phyloP scores from a whole-genome alignment of 2,113 vertebrate genomes.

The Aegotheles bennettii region DNA sequence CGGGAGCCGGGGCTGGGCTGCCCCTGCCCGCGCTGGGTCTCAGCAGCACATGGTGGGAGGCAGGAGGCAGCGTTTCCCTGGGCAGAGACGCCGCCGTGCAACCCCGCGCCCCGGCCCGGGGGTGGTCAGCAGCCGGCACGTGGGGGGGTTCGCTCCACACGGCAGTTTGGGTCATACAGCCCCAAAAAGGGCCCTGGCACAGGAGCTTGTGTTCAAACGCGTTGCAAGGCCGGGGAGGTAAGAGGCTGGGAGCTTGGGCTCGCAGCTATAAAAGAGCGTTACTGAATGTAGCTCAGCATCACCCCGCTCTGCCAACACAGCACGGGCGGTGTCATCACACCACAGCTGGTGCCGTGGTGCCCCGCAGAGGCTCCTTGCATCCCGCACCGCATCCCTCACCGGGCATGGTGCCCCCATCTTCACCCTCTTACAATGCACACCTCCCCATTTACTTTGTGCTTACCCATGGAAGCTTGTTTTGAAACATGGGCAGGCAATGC shows the following conservation, averaged over 20 bases:
- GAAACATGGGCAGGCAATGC: neutral
- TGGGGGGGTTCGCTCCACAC: neutral
- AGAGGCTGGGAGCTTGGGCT: neutral
- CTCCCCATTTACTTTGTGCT: neutral
- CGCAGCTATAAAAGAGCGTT: fast-evolving
- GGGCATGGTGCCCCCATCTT: neutral
- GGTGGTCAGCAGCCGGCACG: fast-evolving
- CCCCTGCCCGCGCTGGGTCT: neutral
- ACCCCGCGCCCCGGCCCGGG: neutral
- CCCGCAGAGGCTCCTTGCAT: neutral
- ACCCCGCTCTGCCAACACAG: neutral
- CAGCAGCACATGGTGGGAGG: neutral
- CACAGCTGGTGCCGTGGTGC: neutral
- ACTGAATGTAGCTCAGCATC: neutral
- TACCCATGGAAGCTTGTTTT: neutral
- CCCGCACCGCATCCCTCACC: fast-evolving
- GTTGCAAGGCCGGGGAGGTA: neutral
- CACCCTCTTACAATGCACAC: neutral
- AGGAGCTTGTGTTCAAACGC: neutral
- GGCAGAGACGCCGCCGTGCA: neutral
- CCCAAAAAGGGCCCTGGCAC: neutral
- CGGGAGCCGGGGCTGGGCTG: neutral
- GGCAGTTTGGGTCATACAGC: too few species aligned
- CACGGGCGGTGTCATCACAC: fast-evolving
- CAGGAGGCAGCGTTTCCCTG: neutral